Conservation (phyloP, 2,113 vertebrate species). For the Riparia riparia region DNA sequence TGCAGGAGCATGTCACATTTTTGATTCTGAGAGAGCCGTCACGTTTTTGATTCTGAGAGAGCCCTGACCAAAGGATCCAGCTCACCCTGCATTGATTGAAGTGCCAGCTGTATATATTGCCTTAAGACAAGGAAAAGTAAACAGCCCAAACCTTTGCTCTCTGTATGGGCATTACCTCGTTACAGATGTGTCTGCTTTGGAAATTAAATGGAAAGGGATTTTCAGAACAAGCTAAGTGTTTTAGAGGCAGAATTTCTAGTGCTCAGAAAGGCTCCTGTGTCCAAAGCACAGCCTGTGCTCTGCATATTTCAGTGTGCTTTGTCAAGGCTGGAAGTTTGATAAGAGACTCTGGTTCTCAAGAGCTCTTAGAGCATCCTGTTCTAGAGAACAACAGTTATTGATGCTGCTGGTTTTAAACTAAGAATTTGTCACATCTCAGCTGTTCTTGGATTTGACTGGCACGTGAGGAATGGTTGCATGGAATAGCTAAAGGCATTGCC, state of each 20-base stretch:
- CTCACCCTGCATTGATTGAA: not conserved
- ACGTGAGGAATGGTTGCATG: not conserved
- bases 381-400: not conserved
- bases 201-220: not conserved
- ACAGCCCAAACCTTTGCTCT: not conserved
- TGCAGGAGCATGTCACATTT: accelerated
- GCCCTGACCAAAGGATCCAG: not conserved
- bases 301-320: not conserved
- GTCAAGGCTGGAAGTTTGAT: not conserved
- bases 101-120: not conserved
- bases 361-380: not conserved
- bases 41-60: not conserved
- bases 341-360: not conserved
- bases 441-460: not conserved
- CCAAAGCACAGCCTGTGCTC: not conserved
- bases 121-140: not conserved
- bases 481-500: not conserved
- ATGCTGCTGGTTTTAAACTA: not conserved
- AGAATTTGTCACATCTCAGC: not conserved
- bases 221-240: not conserved
- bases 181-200: not conserved
- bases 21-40: not conserved
- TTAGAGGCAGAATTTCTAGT: not conserved
- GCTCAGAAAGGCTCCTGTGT: not conserved
- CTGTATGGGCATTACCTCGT: not conserved